Evolutionary conservation across 2,797 vertebrate species (phyloP), one percentile per base, ranked within the genome.

Genomic region (Spea hammondii): DNA sequence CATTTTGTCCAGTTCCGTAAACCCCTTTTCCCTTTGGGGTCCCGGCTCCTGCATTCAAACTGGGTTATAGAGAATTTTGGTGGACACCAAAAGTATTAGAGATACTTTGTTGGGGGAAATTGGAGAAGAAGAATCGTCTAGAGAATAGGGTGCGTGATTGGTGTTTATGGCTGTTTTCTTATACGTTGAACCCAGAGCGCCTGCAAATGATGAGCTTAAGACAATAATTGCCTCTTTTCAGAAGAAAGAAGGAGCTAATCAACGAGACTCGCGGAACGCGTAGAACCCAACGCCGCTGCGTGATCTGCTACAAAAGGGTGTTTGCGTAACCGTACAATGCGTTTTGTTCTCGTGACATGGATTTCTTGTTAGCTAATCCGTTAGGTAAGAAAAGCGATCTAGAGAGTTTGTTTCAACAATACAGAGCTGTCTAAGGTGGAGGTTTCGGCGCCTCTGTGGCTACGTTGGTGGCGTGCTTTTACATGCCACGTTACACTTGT

Each of bases 321-420:
- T 13, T 65, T 54, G 65, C 68, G 46, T 80, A 80, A 80, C 72
- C 51, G 74, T 68, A 70, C 57, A 60, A 73, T 53, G 49, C 45
- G 48, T 32, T 66, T 81, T 76, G 68, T 81, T 64, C 55, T 64
- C 55, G 14, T 68, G 74, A 68, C 79, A 81, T 53, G 46, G 48
- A 76, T 65, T 62, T 72, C 74, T 81, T 81, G 79, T 81, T 66
- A 17, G 64, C n/a, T 81, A 81, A 81, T 81, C 79, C 67, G 9
- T 32, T 2, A 64, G 74, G 72, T 81, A 17, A 72, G 79, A 45
- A 81, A 76, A 47, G 67, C 77, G 79, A 81, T 71, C 69, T 64
- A 46, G 54, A 6, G 48, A 65, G 69, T 51, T 32, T 71, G 79
- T 72, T 72, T 51, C 64, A 54, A 77, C 73, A 76, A 70, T 50